Base-by-base conservation (phyloP, 2,113 vertebrate genomes). In the Paracyprichromis sp. region DNA sequence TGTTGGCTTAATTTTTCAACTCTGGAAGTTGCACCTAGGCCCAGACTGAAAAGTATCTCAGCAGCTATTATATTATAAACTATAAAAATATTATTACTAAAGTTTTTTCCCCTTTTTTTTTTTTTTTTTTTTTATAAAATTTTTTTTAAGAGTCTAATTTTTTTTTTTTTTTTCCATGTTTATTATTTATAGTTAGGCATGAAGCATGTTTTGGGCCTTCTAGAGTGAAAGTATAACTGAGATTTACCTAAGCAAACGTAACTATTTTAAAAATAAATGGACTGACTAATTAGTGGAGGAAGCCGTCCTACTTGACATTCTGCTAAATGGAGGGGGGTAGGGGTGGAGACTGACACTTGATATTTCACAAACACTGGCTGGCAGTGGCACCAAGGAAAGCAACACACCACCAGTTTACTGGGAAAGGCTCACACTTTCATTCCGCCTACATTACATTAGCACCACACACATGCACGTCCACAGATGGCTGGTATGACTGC, bases 401-500 rank as follows among this genome's bases (percentile, higher is more conserved):
- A 94, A 93, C 95, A 89, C 86, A 95, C 93, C 88, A 91, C 90
- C 94, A 93, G 89, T 95, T 95, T 66, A 81, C 95, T 96, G 94
- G 94, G 95, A 97, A 94, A 96, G 94, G 95, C 92, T 92, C 86
- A 82, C 86, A 50, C 96, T 96, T 92, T 83, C 91, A 73, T 94
- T 88, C 92, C 93, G 94, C 96, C 96, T 96, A 95, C 95, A 96
- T 97, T 96, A 96, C 63, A 57, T 83, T 84, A 76, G 69, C 87
- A 80, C 82, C 84, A 57, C 89, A 73, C 83, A 87, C 91, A 50
- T 66, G n/a, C 80, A 89, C 80, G 89, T 86, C 95, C 83, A 95
- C 95, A 97, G 96, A 97, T 96, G 96, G 97, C 95, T 97, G 97
- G 95, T 97, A 96, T 97, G 96, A 97, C 97, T 96, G 96, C 95